A percentile compares a stretch with the other conserved stretches of the same genome.
These are phyloP conservation scores for Pseudolaguvia tuberculata DNA, from an alignment of 2,113 vertebrate genomes.

Conservation along the genomic window DNA sequence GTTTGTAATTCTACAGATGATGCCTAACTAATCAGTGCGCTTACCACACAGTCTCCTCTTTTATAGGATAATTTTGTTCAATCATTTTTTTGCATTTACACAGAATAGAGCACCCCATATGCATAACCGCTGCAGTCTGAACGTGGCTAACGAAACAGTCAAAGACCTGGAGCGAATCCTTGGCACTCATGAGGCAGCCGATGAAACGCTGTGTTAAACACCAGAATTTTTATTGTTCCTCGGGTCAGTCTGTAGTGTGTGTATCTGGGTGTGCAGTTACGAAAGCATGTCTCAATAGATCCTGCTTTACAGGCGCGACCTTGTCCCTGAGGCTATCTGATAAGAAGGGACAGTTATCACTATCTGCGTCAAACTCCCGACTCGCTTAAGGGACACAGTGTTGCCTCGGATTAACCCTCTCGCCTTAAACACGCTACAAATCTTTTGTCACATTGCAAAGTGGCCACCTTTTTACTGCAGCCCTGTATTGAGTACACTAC, in stretches of 20 bases:
- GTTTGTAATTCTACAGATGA: constrained; percentile 15
- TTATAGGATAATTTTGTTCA: background rate
- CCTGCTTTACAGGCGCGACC: constrained; percentile 66
- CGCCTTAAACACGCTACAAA: constrained; percentile 18
- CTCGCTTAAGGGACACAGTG: constrained; percentile 51
- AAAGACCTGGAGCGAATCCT: constrained; percentile 5
- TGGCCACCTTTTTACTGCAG: constrained; percentile 23
- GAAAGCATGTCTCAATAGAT: constrained; percentile 51
- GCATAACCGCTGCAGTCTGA: background rate
- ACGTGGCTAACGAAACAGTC: background rate
- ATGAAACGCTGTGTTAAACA: constrained; percentile 27
- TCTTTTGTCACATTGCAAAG: constrained; percentile 17
- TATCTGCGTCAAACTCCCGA: constrained; percentile 62
- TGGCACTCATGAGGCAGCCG: background rate
- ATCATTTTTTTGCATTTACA: background rate
- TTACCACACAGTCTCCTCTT: background rate
- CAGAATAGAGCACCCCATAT: background rate
- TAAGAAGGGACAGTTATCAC: constrained; percentile 58
- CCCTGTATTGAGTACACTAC: constrained; percentile 20
- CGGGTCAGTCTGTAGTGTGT: constrained; percentile 38
- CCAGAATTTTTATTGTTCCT: constrained; percentile 50
- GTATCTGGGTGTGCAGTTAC: constrained; percentile 45
- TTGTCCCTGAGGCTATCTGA: constrained; percentile 64
- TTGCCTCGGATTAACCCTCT: constrained; percentile 32
- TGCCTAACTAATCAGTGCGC: constrained; percentile 8